These are phyloP conservation scores for Eurystomus gularis DNA, from an alignment of 2,113 vertebrate genomes.

Conservation along the genomic window DNA sequence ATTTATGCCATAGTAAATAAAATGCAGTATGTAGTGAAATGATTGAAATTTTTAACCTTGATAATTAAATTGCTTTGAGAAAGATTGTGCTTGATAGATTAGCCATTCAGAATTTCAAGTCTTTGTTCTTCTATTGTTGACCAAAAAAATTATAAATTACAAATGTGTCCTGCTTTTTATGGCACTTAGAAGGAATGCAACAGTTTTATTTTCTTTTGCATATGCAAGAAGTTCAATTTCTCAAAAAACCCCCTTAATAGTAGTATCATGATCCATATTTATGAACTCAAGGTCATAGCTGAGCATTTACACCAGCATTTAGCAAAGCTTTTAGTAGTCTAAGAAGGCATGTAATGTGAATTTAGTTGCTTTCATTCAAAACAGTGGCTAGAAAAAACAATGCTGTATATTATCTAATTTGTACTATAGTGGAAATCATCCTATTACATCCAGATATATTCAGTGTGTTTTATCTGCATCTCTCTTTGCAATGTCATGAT, in stretches of 20 bases:
- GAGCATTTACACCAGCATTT: conserved; percentile 11
- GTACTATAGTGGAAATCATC: background rate
- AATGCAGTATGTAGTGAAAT: conserved; percentile 7
- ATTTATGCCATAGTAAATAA: conserved; percentile 18
- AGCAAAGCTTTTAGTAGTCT: background rate
- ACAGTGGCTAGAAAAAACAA: background rate
- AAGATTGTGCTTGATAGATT: conserved; percentile 55
- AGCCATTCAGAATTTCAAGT: conserved; percentile 24
- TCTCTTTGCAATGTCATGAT: background rate
- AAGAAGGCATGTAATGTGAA: background rate
- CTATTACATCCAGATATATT: background rate
- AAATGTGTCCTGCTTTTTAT: conserved; percentile 39
- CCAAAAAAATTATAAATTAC: conserved; percentile 38
- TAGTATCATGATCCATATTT: conserved; percentile 7
- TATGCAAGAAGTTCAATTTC: conserved; percentile 51
- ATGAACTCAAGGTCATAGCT: background rate
- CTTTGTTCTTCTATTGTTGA: conserved; percentile 59
- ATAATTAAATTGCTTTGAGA: conserved; percentile 47
- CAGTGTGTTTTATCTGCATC: background rate
- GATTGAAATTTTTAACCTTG: background rate
- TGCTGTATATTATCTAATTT: background rate
- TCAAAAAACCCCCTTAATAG: conserved; percentile 29
- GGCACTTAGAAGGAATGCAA: background rate
- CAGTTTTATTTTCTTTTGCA: conserved; percentile 41
- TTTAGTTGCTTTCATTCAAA: background rate